Conservation (phyloP, 2,888 invertebrate genomes). For the Alcis repandata region DNA sequence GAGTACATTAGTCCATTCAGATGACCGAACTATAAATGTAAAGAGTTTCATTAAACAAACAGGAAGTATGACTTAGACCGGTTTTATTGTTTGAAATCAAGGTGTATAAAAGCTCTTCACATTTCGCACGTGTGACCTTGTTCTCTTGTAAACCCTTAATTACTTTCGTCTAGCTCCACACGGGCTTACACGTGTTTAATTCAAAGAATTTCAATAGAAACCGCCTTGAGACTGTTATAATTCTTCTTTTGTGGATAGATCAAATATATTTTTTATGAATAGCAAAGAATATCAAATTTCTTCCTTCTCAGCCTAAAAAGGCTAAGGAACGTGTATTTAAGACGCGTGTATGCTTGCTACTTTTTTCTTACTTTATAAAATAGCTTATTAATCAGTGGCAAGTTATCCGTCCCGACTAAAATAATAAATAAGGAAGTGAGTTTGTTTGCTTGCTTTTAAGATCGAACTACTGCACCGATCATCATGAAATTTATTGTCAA, state of each 20-base stretch:
- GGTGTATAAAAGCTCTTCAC: conserved; percentile 35
- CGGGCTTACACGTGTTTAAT: conserved; percentile 65
- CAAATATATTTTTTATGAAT: conserved; percentile 1
- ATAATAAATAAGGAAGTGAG: too few relatives aligned
- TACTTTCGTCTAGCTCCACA: conserved; percentile 68
- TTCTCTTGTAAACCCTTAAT: conserved; percentile 66
- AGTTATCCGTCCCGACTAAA: too few relatives aligned
- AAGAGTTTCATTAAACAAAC: background rate
- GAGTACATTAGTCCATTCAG: too few relatives aligned
- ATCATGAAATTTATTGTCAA: too few relatives aligned
- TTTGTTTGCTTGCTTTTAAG: too few relatives aligned
- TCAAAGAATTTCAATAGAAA: conserved; percentile 41
- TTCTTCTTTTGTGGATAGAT: conserved; percentile 19
- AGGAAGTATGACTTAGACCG: conserved; percentile 3
- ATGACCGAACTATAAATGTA: background rate
- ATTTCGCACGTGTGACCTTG: conserved; percentile 69
- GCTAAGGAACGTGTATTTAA: too few relatives aligned
- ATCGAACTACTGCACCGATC: too few relatives aligned
- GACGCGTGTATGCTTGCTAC: too few relatives aligned
- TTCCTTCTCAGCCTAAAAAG: background rate
- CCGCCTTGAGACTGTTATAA: conserved; percentile 35
- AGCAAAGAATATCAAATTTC: background rate
- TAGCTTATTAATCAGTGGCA: too few relatives aligned
- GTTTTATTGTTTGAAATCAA: background rate
- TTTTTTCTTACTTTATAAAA: too few relatives aligned